These are phyloP conservation scores for Autographa pulchrina DNA, from an alignment of 2,888 invertebrate species.

Conservation along the genomic window DNA sequence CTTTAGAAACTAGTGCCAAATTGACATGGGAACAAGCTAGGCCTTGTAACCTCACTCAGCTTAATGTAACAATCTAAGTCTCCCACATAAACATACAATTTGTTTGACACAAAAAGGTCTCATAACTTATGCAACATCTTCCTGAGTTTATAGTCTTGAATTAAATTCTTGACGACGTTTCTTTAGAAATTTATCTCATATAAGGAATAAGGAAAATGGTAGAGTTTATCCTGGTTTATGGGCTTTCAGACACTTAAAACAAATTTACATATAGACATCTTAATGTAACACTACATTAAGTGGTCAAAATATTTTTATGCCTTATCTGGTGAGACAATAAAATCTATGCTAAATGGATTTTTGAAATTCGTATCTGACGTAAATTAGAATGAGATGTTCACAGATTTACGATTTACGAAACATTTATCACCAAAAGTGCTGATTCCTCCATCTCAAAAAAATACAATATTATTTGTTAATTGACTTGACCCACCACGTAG, in stretches of 20 bases:
- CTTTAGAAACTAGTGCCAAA: background rate
- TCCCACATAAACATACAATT: background rate
- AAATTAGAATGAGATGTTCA: background rate
- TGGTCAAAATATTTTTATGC: constrained; percentile 2
- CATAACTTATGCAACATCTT: background rate
- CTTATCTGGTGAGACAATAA: background rate
- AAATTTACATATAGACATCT: constrained; percentile 1
- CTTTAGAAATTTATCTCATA: background rate
- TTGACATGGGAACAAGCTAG: background rate
- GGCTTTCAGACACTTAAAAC: background rate
- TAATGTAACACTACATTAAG: constrained; percentile 1
- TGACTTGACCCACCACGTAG: constrained; percentile 1
- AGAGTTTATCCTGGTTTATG: constrained; percentile 4
- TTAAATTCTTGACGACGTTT: background rate
- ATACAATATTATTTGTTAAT: constrained; percentile 2
- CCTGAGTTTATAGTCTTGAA: background rate
- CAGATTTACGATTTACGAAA: background rate
- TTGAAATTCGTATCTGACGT: background rate
- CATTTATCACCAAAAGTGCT: background rate
- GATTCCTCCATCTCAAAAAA: background rate
- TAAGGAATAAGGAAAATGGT: background rate
- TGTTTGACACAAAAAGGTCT: background rate
- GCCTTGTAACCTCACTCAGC: background rate
- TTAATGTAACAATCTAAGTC: background rate
- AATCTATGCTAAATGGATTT: background rate